Base-by-base conservation (phyloP, 2,797 vertebrate species). In the Hyperoplus lanceolatus region DNA sequence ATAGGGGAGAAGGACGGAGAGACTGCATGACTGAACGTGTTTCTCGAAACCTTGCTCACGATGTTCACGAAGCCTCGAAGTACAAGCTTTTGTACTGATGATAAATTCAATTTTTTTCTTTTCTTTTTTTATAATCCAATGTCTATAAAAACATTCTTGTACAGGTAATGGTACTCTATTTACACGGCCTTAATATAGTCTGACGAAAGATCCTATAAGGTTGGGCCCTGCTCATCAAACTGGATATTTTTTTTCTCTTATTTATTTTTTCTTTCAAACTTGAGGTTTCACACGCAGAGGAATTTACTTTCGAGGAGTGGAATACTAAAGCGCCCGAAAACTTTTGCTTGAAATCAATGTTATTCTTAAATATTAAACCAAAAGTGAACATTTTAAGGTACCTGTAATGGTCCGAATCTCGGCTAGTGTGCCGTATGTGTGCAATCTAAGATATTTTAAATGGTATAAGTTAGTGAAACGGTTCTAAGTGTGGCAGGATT, bases 121-220 rank as follows among this genome's bases (percentile, higher is more conserved):
- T 73, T 71, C 42, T 70, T 72, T 86, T 83, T 85, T 79, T 63
- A 80, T 75, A 82, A 80, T 87, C 77, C 50, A 78, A 21, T 70
- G 70, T 87, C 67, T 71, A 61, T 86, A 80, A 82, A 62, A 70
- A 75, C 82, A 65, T 77, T 87, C 62, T 73, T 90, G 88, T 89
- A 91, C 90, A 92, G 89, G 39, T 86, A 63, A 79, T 51, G 85
- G 79, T 89, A 81, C 91, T 85, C 63, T 80, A 84, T 84, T 86
- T 83, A 82, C 79, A 83, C 89, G 85, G 93, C 94, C 93, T 94
- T 94, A 93, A 89, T 73, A 85, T 69, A 67, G 70, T 84, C 69
- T 54, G 80, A 76, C 53, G 82, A 85, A 79, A 54, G 70, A 82
- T 41, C 38, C 64, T 80, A 18, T 16, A 21, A 53, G 63, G 73